phyloP scores from a whole-genome alignment of 2,888 invertebrate species.

The Thalpophila matura region DNA sequence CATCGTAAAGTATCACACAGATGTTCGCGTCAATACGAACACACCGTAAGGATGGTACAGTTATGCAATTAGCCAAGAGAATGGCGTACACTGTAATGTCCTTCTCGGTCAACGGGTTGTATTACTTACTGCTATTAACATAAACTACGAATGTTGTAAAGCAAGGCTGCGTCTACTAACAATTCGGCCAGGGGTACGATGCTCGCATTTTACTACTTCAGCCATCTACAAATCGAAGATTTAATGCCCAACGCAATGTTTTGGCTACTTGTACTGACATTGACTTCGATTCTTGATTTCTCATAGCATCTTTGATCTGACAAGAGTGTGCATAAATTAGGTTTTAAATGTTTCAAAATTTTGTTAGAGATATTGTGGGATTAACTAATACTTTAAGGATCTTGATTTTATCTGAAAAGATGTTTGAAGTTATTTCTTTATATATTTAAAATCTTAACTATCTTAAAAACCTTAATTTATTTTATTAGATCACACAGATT shows the following conservation, averaged over 20 bases:
- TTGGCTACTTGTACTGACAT: conserved; percentile 30
- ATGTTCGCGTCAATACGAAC: conserved; percentile 55
- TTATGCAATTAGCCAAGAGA: conserved; percentile 80
- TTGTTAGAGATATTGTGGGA: background rate
- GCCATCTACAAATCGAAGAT: conserved; percentile 23
- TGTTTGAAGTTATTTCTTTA: too few species aligned
- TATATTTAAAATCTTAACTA: too few species aligned
- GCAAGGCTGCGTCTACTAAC: conserved; percentile 65
- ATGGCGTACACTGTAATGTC: conserved; percentile 70
- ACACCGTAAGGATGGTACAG: conserved; percentile 70
- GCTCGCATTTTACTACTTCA: conserved; percentile 21
- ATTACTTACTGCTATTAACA: conserved; percentile 67
- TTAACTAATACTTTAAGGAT: background rate
- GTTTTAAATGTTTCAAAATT: background rate
- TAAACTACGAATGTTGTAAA: conserved; percentile 58
- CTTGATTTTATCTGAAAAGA: background rate
- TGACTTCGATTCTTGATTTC: conserved; percentile 24
- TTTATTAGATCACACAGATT: too few species aligned
- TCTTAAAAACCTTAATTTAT: too few species aligned
- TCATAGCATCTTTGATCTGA: conserved; percentile 42
- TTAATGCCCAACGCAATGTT: conserved; percentile 20
- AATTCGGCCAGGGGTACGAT: conserved; percentile 69
- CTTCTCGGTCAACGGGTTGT: conserved; percentile 76
- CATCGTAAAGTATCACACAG: conserved; percentile 61
- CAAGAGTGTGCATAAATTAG: conserved; percentile 16